Percentiles rank a stretch among this genome's conserved stretches.
These are phyloP conservation scores for Xenopus petersii DNA, from an alignment of 2,797 vertebrate species.

Conservation along the genomic window DNA sequence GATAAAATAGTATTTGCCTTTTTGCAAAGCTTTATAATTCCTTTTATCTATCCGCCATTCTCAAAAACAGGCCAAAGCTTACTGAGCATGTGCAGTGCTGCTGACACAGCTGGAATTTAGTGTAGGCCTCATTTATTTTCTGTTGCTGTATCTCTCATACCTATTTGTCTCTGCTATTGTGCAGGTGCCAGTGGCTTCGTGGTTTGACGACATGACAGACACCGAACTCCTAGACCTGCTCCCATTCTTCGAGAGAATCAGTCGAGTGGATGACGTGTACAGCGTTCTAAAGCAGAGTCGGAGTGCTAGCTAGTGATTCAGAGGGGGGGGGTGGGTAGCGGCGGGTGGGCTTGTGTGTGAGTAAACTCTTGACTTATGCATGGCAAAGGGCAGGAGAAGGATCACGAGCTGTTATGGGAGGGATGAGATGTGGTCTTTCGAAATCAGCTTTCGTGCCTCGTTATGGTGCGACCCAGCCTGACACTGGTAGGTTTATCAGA, in stretches of 20 bases:
- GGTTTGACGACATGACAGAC: conserved; percentile 96
- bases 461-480: background rate
- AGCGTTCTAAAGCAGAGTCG: conserved; percentile 85
- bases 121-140: too few species aligned
- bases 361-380: background rate
- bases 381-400: background rate
- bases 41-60: too few species aligned
- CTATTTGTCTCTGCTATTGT: background rate
- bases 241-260: conserved; percentile 95
- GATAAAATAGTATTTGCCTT: too few species aligned
- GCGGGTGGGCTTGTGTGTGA: background rate
- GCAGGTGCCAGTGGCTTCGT: conserved; percentile 92
- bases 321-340: background rate
- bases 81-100: too few species aligned
- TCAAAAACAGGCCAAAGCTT: too few species aligned
- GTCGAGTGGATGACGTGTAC: conserved; percentile 87
- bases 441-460: background rate
- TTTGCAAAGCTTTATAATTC: too few species aligned
- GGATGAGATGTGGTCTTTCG: background rate
- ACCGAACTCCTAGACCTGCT: conserved; percentile 92
- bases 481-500: background rate
- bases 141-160: background rate
- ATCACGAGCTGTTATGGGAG: background rate
- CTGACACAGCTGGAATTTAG: too few species aligned
- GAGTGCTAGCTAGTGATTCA: conserved; percentile 81